phyloP scores from a whole-genome alignment of 2,113 vertebrate genomes.

The Oceanodroma tethys region DNA sequence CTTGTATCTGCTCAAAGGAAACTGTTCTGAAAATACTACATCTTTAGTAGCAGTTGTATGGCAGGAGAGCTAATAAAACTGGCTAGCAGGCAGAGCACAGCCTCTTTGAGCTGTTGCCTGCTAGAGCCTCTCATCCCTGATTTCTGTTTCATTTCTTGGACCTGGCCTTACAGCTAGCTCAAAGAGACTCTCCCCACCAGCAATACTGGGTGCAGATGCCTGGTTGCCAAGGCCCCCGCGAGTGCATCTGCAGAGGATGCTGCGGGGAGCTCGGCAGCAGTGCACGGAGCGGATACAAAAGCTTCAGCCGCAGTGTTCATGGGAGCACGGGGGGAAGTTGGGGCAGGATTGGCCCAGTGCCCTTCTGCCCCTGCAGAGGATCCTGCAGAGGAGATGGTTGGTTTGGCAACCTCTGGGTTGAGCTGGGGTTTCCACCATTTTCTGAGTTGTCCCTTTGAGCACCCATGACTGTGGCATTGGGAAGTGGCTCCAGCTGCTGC shows the following conservation, averaged over 20 bases:
- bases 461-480: background rate
- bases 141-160: background rate
- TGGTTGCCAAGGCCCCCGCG: background rate
- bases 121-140: background rate
- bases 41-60: background rate
- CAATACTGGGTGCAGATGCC: background rate
- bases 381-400: background rate
- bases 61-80: background rate
- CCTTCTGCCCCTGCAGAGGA: background rate
- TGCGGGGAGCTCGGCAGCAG: rapidly evolving
- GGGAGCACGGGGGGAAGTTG: rapidly evolving
- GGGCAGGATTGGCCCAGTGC: background rate
- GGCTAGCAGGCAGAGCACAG: background rate
- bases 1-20: background rate
- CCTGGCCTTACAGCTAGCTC: background rate
- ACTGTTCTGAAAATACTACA: background rate
- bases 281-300: background rate
- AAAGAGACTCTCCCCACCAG: background rate
- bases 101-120: background rate
- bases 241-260: background rate
- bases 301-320: rapidly evolving
- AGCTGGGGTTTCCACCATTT: background rate
- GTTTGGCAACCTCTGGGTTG: background rate
- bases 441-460: background rate
- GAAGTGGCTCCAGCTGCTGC: background rate